A percentile compares a stretch with the other conserved stretches of the same genome.
These are phyloP conservation scores for Drosophila antonietae DNA, from an alignment of 2,888 invertebrate genomes.

Conservation along the genomic window DNA sequence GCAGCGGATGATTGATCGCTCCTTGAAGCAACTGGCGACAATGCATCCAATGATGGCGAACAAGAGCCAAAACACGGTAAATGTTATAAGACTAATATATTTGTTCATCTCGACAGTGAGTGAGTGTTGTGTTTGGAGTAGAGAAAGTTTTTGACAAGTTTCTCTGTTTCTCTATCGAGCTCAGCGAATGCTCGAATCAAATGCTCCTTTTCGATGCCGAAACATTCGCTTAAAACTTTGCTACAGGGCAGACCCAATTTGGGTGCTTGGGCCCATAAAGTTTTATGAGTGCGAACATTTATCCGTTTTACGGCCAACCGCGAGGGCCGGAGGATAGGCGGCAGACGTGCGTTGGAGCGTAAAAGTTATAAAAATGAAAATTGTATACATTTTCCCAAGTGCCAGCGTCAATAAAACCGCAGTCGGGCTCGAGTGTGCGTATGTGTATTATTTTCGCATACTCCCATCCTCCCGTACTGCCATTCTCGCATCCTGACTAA, in stretches of 20 bases:
- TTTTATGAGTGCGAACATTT: slow-evolving; percentile 71
- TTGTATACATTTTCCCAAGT: slow-evolving; percentile 78
- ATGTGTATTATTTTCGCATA: slow-evolving; percentile 3
- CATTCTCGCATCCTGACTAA: slow-evolving; percentile 64
- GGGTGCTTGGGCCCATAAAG: slow-evolving; percentile 63
- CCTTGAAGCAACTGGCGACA: slow-evolving; percentile 28
- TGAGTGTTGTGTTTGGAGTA: slow-evolving; percentile 15
- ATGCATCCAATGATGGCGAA: slow-evolving; percentile 40
- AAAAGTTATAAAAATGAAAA: slow-evolving; percentile 76
- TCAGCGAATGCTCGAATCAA: slow-evolving; percentile 8
- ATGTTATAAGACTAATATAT: not conserved
- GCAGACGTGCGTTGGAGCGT: slow-evolving; percentile 61
- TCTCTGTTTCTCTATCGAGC: slow-evolving; percentile 26
- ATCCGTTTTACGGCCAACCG: slow-evolving; percentile 65
- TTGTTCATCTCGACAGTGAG: slow-evolving; percentile 43
- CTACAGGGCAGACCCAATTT: slow-evolving; percentile 56
- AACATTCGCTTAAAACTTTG: slow-evolving; percentile 44
- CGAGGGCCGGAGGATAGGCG: slow-evolving; percentile 46
- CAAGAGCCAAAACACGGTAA: slow-evolving; percentile 49
- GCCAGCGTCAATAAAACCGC: slow-evolving; percentile 62
- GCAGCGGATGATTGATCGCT: slow-evolving; percentile 45
- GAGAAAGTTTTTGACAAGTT: slow-evolving; percentile 51
- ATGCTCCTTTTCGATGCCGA: slow-evolving; percentile 9
- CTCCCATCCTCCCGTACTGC: not conserved
- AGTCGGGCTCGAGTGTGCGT: slow-evolving; percentile 37